Base-by-base conservation (phyloP, 2,113 vertebrate genomes). In the Pavo muticus region DNA sequence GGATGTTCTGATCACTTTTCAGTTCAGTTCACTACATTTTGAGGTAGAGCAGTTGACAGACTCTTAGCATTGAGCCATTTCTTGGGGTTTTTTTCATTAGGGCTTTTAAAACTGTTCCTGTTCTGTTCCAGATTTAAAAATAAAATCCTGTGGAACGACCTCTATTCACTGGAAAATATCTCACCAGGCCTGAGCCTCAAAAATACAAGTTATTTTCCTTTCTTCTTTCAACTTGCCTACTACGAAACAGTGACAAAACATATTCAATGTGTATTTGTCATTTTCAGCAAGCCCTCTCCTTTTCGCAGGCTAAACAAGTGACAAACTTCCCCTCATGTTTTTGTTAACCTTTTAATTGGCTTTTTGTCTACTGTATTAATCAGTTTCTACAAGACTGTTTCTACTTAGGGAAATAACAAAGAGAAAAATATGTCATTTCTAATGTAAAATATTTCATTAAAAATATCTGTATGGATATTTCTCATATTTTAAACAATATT, bases 1-100 rank as follows among this genome's bases (percentile, higher is more conserved):
- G 68, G 69, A 73, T 86, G 71, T 91, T 95, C 68, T 91, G 73
- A 92, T 92, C 89, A 63, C 29, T 95, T 95, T 79, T 89, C 56
- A 69, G 48, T 93, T 94, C 85, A 87, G 57, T 20, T 81, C 59
- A 82, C 61, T 52, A 42, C 8, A 4, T 54, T 72, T 88, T 79
- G 67, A 64, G 74, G 60, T 65, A 88, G 27, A 73, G 40, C 44
- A 77, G 44, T 17, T 54, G 24, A 52, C 47, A 88, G 59, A 83
- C 39, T 75, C 45, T 52, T 54, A 56, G 8, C 45, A 29, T 10
- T 75, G 48, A 60, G 9, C 11, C 65, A 40, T 74, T 76, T 11
- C 57, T 82, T 30, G 5, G 11, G 2, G 2, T 2, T 74, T 73
- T 73, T 35, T 82, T 29, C 24, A 47, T 72, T 29, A 63, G 11